A percentile compares a stretch with the other conserved stretches of the same genome.
Conservation (phyloP, 1,140 invertebrate genomes). For the Tigriopus japonicus region DNA sequence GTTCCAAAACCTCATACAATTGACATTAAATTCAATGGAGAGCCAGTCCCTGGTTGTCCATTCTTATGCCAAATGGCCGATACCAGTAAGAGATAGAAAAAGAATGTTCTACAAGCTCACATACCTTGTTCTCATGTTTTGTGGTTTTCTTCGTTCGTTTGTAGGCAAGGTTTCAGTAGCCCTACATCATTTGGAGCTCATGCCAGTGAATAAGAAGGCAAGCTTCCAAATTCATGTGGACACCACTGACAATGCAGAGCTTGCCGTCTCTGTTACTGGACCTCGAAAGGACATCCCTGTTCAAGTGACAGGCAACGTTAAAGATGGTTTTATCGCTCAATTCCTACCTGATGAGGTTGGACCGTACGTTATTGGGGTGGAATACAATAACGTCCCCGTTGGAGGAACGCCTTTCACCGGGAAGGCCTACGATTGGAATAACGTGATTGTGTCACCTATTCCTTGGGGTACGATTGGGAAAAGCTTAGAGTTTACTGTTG, state of each 20-base stretch:
- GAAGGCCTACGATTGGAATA: slow-evolving; percentile 67
- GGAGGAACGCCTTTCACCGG: slow-evolving; percentile 73
- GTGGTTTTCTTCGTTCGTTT: background rate
- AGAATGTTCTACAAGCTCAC: too few species aligned
- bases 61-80: slow-evolving; percentile 62
- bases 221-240: slow-evolving; percentile 75
- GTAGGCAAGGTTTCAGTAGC: slow-evolving; percentile 44
- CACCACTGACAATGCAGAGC: slow-evolving; percentile 55
- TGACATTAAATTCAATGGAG: slow-evolving; percentile 87
- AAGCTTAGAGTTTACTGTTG: slow-evolving; percentile 45
- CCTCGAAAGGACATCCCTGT: slow-evolving; percentile 49
- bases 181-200: slow-evolving; percentile 56
- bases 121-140: background rate
- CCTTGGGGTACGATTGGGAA: slow-evolving; percentile 31
- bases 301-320: slow-evolving; percentile 66
- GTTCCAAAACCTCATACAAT: slow-evolving; percentile 74
- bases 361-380: slow-evolving; percentile 62
- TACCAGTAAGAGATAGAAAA: slow-evolving; percentile 32
- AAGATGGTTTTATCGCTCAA: slow-evolving; percentile 66
- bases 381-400: slow-evolving; percentile 70
- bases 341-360: slow-evolving; percentile 75
- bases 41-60: slow-evolving; percentile 80
- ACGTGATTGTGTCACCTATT: slow-evolving; percentile 31
- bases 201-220: slow-evolving; percentile 65
- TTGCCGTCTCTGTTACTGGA: slow-evolving; percentile 67